Evolutionary conservation across 2,113 vertebrate genomes (phyloP).

Genomic region (Odobenus rosmarus): DNA sequence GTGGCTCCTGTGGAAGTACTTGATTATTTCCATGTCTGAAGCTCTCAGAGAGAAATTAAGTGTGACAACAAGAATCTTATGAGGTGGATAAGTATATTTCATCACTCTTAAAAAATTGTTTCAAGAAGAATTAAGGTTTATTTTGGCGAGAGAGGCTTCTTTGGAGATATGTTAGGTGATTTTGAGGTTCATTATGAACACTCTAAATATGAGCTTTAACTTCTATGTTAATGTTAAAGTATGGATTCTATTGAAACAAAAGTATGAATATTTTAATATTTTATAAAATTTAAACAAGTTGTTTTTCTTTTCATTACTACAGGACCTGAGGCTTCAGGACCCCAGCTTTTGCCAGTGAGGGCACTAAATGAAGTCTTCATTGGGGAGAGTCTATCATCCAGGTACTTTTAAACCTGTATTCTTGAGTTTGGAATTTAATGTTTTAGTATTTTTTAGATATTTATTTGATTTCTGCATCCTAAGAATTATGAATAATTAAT

Average conservation of each 20-base stretch:
- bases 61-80: background rate
- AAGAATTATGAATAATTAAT: constrained; percentile 32
- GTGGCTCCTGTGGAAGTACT: background rate
- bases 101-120: constrained; percentile 20
- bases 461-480: constrained; percentile 31
- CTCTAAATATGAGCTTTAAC: background rate
- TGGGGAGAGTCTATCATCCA: constrained; percentile 97
- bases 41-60: background rate
- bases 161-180: background rate
- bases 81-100: constrained; percentile 1
- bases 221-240: constrained; percentile 2
- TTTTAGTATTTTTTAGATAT: constrained; percentile 3
- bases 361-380: constrained; percentile 98
- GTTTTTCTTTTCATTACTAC: constrained; percentile 51
- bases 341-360: constrained; percentile 93
- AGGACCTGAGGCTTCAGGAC: constrained; percentile 85
- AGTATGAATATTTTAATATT: background rate
- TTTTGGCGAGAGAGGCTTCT: background rate
- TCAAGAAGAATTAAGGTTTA: constrained; percentile 33
- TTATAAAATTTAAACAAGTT: background rate
- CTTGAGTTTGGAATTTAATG: constrained; percentile 12
- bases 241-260: constrained; percentile 1
- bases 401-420: constrained; percentile 85
- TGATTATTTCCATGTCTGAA: background rate
- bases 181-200: constrained; percentile 45